These are phyloP conservation scores for Byasa hedistus DNA, from an alignment of 2,888 invertebrate genomes.

Conservation along the genomic window DNA sequence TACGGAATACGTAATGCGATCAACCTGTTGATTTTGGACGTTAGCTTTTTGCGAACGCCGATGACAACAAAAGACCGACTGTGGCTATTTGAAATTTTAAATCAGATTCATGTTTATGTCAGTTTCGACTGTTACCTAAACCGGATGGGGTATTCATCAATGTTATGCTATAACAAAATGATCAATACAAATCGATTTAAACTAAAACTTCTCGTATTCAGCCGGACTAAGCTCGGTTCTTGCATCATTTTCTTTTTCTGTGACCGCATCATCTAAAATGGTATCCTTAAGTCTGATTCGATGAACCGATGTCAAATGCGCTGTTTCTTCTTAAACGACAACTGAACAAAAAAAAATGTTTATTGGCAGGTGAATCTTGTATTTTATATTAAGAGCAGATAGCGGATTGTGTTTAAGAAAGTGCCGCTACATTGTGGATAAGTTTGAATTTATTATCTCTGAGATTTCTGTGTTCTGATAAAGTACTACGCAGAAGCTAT, in stretches of 20 bases:
- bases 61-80: slow-evolving; percentile 61
- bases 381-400: slow-evolving; percentile 61
- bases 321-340: slow-evolving; percentile 56
- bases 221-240: slow-evolving; percentile 8
- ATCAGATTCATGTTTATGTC: slow-evolving; percentile 66
- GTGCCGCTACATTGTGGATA: slow-evolving; percentile 41
- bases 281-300: slow-evolving; percentile 47
- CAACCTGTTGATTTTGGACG: slow-evolving; percentile 56
- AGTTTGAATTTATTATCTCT: slow-evolving; percentile 33
- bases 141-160: slow-evolving; percentile 69
- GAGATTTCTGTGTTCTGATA: slow-evolving; percentile 23
- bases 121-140: slow-evolving; percentile 65
- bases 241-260: slow-evolving; percentile 36
- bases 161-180: slow-evolving; percentile 51
- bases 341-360: slow-evolving; percentile 56
- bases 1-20: slow-evolving; percentile 52
- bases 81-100: slow-evolving; percentile 72
- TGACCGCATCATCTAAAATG: not conserved
- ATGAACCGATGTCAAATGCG: slow-evolving; percentile 66
- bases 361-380: slow-evolving; percentile 73
- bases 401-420: slow-evolving; percentile 49
- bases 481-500: slow-evolving; percentile 10
- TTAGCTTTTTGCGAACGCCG: slow-evolving; percentile 46
- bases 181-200: slow-evolving; percentile 14
- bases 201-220: not conserved